Evolutionary conservation across 2,113 vertebrate species (phyloP), one percentile per base, ranked within the genome.

Genomic region (Amphiprion ocellaris): DNA sequence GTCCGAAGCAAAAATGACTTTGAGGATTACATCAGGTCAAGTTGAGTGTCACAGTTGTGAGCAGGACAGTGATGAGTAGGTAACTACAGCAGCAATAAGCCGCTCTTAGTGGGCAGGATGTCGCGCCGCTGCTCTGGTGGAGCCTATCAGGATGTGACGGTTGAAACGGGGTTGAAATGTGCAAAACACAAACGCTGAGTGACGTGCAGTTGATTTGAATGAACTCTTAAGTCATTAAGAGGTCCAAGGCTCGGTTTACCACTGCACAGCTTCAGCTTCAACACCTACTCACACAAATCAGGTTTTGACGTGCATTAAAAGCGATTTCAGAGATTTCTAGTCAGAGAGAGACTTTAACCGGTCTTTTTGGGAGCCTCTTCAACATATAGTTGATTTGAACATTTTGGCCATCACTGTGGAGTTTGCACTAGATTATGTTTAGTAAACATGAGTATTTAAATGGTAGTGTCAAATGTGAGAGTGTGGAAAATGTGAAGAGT

Each of bases 21-120:
- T 55, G 49, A 41, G 84, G 77, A 81, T 91, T 80, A 86, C 4
- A 62, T 10, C 70, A 23, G 67, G 69, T 73, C 69, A 71, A 60
- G 68, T 39, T 54, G 65, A 11, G 62, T 59, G n/a, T 59, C 68
- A 62, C 47, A 50, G 53, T 8, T 9, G 71, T 7, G 33, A 47
- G 39, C 69, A 49, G 47, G 61, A 50, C 24, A 17, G 3, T 4
- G 54, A 72, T 11, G 64, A 66, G 49, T 2, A 55, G 47, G 19
- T 10, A 68, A 60, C 62, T 24, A 19, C 52, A 65, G 39, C 50
- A 54, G 59, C 59, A 26, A 12, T n/a, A n/a, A 69, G 6, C 10
- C 14, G 23, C 64, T 39, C 4, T 50, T 8, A 12, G 61, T 24
- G 56, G 53, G 66, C 62, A 79, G 85, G 60, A 68, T 69, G 79